phyloP scores from a whole-genome alignment of 2,888 invertebrate species.

The Glyphotaelius pellucidus region DNA sequence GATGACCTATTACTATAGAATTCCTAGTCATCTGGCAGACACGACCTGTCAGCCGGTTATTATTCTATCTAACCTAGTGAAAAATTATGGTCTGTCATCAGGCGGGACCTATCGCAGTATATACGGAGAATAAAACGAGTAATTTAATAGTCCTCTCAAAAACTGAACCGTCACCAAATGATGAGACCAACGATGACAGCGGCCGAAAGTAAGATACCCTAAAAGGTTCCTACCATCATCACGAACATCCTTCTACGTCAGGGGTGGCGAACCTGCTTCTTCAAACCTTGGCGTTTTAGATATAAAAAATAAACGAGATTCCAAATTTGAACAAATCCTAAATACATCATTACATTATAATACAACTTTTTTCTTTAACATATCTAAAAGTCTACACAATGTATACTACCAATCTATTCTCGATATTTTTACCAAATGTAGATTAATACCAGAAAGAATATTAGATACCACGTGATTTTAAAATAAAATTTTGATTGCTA shows the following conservation, averaged over 20 bases:
- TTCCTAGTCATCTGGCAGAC: background rate
- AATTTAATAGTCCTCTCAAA: background rate
- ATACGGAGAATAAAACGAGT: background rate
- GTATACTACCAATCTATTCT: no score
- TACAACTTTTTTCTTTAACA: no score
- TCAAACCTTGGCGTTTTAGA: background rate
- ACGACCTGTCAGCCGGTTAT: background rate
- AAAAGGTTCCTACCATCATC: background rate
- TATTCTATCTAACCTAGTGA: background rate
- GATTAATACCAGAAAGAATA: no score
- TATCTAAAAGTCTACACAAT: no score
- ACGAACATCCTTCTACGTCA: background rate
- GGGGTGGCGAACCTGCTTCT: background rate
- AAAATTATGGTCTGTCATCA: conserved; percentile 2
- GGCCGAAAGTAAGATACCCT: background rate
- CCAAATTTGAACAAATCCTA: no score
- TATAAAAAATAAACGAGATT: no score
- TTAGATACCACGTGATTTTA: no score
- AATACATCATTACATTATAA: no score
- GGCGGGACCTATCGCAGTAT: background rate
- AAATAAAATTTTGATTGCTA: no score
- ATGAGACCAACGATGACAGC: background rate
- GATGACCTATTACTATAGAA: background rate
- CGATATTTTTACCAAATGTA: no score
- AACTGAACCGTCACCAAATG: background rate